Evolutionary conservation across 2,797 vertebrate species (phyloP).

Genomic region (Trichosurus vulpecula): DNA sequence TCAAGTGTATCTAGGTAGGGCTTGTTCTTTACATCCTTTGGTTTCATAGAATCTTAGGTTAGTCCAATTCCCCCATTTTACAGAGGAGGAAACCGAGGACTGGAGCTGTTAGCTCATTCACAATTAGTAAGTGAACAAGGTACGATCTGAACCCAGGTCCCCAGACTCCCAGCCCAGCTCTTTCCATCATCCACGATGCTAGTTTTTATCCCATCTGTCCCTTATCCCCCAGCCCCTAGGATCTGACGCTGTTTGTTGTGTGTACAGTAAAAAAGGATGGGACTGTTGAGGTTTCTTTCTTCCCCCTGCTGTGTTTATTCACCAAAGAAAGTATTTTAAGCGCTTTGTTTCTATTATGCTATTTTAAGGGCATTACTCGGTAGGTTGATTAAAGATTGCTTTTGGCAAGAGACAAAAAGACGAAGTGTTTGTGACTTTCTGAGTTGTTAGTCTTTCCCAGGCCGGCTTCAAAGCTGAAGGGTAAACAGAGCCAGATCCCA

Average conservation of each 20-base stretch:
- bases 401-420: conserved; percentile 78
- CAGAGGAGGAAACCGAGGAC: neutral
- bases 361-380: conserved; percentile 78
- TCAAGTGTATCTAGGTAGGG: neutral
- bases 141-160: neutral
- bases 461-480: conserved; percentile 67
- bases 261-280: conserved; percentile 12
- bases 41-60: neutral
- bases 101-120: neutral
- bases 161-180: neutral
- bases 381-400: conserved; percentile 78
- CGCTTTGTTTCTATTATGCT: conserved; percentile 78
- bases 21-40: neutral
- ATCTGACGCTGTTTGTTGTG: neutral
- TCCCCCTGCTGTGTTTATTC: conserved; percentile 71
- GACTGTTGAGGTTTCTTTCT: neutral
- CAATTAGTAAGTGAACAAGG: neutral
- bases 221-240: neutral
- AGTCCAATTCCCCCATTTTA: neutral
- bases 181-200: neutral
- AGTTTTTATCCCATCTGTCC: neutral
- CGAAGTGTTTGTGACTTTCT: conserved; percentile 67
- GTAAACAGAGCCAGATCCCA: conserved; percentile 62
- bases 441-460: conserved; percentile 65
- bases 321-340: conserved; percentile 80